Conservation (phyloP, 2,888 invertebrate species). For the Autographa pulchrina region DNA sequence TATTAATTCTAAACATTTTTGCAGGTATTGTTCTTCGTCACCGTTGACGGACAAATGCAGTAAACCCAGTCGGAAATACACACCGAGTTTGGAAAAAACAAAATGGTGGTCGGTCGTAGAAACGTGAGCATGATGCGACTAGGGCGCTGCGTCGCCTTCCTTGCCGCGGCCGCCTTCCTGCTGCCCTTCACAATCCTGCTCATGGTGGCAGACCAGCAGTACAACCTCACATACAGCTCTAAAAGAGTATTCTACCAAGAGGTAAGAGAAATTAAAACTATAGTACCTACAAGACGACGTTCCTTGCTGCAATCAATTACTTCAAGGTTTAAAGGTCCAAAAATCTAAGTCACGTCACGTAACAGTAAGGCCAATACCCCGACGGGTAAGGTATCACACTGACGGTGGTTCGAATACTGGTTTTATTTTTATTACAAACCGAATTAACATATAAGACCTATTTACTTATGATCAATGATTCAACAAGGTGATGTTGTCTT, state of each 20-base stretch:
- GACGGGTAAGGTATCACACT: neutral
- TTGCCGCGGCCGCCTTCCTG: constrained; percentile 90
- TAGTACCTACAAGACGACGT: neutral
- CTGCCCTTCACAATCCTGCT: constrained; percentile 90
- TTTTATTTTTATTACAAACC: neutral
- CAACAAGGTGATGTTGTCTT: neutral
- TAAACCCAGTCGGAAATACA: constrained; percentile 40
- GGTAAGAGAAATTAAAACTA: constrained; percentile 73
- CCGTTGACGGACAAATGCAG: constrained; percentile 42
- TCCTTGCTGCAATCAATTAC: constrained; percentile 3
- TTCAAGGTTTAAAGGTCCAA: neutral
- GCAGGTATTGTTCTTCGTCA: constrained; percentile 28
- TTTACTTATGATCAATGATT: constrained; percentile 5
- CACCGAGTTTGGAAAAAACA: constrained; percentile 36
- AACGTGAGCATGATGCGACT: constrained; percentile 87
- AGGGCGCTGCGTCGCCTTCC: constrained; percentile 89
- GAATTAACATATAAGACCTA: neutral
- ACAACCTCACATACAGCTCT: constrained; percentile 88
- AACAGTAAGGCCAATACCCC: neutral
- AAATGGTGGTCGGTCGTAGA: constrained; percentile 75
- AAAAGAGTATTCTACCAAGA: constrained; percentile 87
- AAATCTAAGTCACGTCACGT: neutral
- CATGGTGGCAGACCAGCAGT: constrained; percentile 90
- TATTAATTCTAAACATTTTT: constrained; percentile 8
- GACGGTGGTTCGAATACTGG: neutral